A percentile compares a stretch with the other conserved stretches of the same genome.
Conservation (phyloP, 2,797 vertebrate genomes). For the Coccyzus lansbergi region DNA sequence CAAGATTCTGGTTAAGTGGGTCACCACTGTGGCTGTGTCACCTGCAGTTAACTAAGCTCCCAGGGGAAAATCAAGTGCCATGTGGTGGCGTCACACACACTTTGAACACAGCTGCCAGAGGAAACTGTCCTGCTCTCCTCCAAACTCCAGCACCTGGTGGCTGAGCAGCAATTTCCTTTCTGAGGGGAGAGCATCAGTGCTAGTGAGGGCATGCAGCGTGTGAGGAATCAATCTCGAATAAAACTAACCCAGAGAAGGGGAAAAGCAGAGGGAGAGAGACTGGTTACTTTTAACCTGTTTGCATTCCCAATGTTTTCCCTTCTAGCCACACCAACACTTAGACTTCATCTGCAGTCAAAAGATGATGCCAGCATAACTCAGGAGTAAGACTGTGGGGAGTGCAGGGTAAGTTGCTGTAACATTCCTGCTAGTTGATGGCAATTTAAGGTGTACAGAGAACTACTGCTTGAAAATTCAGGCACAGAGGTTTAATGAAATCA, state of each 20-base stretch:
- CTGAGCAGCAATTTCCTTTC: not conserved
- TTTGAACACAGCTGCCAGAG: not conserved
- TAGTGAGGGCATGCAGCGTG: not conserved
- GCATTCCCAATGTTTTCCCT: not conserved
- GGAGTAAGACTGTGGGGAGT: not conserved
- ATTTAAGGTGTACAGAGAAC: not conserved
- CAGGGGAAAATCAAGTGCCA: not conserved
- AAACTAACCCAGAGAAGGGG: fast-evolving
- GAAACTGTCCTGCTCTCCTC: not conserved
- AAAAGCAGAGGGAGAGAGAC: fast-evolving
- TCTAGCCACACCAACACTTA: not conserved
- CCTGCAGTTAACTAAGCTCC: not conserved
- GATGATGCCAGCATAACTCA: fast-evolving
- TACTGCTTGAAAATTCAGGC: not conserved
- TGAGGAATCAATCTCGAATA: not conserved
- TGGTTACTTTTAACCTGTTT: not conserved
- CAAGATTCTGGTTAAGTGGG: not conserved
- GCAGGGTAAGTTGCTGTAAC: not conserved
- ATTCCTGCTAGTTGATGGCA: not conserved
- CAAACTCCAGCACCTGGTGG: fast-evolving
- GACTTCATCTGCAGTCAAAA: not conserved
- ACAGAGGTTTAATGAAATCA: not conserved
- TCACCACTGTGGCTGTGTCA: not conserved
- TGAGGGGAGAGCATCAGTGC: not conserved
- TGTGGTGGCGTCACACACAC: fast-evolving